Evolutionary conservation across 2,113 vertebrate species (phyloP).

Genomic region (Barnardius zonarius): DNA sequence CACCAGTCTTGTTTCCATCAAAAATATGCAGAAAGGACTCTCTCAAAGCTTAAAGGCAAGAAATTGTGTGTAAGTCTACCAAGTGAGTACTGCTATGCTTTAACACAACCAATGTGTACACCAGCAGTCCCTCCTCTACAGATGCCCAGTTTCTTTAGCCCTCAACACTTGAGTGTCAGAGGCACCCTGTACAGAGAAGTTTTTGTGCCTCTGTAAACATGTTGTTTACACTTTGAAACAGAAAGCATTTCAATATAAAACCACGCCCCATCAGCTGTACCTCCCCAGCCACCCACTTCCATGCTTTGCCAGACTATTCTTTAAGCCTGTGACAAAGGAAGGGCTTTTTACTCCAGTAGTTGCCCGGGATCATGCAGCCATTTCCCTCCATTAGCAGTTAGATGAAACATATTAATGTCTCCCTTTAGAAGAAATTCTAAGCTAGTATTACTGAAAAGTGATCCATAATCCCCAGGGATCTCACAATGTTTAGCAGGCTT

Average conservation of each 20-base stretch:
- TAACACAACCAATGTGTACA: not conserved
- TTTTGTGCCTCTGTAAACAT: not conserved
- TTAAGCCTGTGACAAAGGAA: not conserved
- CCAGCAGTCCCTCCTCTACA: not conserved
- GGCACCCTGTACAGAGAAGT: not conserved
- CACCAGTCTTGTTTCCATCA: not conserved
- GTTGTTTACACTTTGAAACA: not conserved
- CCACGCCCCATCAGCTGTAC: not conserved
- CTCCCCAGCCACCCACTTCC: not conserved
- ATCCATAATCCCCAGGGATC: not conserved
- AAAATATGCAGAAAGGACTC: not conserved
- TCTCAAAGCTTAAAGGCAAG: not conserved
- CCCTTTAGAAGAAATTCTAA: slow-evolving; percentile 6
- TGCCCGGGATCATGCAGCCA: not conserved
- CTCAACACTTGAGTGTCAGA: not conserved
- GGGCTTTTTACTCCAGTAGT: not conserved
- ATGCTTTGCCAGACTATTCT: not conserved
- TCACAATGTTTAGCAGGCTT: not conserved
- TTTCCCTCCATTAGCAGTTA: not conserved
- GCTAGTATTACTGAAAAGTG: not conserved
- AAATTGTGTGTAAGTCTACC: not conserved
- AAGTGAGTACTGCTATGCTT: not conserved
- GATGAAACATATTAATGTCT: not conserved
- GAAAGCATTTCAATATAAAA: not conserved
- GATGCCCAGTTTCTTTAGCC: not conserved